phyloP scores from a whole-genome alignment of 2,113 vertebrate genomes.

The Microcebus jonahi region DNA sequence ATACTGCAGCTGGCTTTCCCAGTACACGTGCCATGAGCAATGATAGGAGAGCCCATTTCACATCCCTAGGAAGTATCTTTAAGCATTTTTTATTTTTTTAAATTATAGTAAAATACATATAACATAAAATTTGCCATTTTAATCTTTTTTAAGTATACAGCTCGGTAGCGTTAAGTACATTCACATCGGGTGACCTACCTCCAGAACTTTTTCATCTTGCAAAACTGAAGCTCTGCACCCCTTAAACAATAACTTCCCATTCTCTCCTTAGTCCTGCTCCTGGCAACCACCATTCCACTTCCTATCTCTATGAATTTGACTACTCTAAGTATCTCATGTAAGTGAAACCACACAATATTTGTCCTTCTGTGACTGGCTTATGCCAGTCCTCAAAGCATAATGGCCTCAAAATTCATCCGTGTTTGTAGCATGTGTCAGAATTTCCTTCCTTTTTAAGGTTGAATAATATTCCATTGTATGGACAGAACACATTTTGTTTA shows the following conservation, averaged over 20 bases:
- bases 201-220: neutral
- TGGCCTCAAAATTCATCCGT: neutral
- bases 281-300: neutral
- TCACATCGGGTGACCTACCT: neutral
- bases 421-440: neutral
- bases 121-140: neutral
- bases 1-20: neutral
- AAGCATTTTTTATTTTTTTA: neutral
- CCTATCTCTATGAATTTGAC: neutral
- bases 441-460: neutral
- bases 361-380: neutral
- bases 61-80: neutral
- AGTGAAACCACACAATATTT: neutral
- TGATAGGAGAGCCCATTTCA: neutral
- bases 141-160: neutral
- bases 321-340: neutral
- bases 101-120: neutral
- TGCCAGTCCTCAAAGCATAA: no score
- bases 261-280: no score
- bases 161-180: neutral
- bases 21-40: rapidly evolving
- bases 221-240: neutral
- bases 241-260: neutral
- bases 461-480: neutral
- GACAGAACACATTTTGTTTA: no score